phyloP scores from a whole-genome alignment of 2,113 vertebrate genomes.

The Chinchilla lanigera region DNA sequence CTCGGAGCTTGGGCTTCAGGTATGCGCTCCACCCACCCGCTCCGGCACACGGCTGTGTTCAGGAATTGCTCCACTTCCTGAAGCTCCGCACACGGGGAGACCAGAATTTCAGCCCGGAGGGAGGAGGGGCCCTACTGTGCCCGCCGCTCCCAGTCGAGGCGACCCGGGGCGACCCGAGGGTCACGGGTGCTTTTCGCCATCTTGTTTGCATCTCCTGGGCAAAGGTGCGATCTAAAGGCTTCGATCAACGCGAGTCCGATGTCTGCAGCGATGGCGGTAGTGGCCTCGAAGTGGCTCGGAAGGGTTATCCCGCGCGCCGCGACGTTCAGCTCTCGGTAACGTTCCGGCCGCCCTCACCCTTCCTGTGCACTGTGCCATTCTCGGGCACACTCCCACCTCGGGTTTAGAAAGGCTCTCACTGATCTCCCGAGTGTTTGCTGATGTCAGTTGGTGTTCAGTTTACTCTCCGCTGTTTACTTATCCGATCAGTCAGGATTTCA shows the following conservation, averaged over 20 bases:
- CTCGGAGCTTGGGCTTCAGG: neutral
- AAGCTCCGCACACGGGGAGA: neutral
- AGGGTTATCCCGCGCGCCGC: neutral
- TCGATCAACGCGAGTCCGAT: neutral
- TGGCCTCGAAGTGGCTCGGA: neutral
- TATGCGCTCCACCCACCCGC: neutral
- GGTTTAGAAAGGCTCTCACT: neutral
- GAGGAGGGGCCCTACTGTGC: neutral
- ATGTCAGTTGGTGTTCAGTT: conserved; percentile 32
- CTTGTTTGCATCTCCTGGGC: neutral
- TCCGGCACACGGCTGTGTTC: neutral
- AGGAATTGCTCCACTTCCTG: neutral
- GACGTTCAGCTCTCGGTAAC: neutral
- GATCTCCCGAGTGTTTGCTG: neutral
- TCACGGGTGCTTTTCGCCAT: neutral
- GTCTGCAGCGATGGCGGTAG: neutral
- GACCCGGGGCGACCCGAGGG: neutral
- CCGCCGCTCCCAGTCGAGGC: neutral
- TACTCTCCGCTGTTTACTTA: conserved; percentile 15
- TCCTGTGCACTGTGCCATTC: neutral
- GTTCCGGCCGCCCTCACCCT: neutral
- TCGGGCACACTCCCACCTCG: conserved; percentile 43
- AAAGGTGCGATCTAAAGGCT: neutral
- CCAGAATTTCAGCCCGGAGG: no score
- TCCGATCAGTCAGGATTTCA: conserved; percentile 11